phyloP scores from a whole-genome alignment of 2,113 vertebrate species.

The Verasper variegatus region DNA sequence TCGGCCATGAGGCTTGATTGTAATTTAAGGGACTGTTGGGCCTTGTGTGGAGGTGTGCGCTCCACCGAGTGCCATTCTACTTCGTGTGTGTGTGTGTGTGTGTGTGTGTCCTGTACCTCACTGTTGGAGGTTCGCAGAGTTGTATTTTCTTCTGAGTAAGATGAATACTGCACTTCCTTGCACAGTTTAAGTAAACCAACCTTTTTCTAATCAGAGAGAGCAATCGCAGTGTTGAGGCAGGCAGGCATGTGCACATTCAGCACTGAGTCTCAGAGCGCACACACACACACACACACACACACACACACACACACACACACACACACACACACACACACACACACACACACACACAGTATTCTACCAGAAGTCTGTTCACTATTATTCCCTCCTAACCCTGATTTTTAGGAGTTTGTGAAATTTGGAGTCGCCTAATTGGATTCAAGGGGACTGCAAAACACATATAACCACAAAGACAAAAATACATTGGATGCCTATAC shows the following conservation, averaged over 20 bases:
- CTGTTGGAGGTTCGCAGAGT: not conserved
- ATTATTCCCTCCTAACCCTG: too few species aligned
- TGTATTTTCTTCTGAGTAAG: constrained; percentile 13
- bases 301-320: not conserved
- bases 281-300: not conserved
- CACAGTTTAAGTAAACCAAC: constrained; percentile 56
- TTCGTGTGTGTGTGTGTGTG: not conserved
- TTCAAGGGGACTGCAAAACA: too few species aligned
- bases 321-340: constrained; percentile 7
- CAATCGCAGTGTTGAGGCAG: constrained; percentile 12
- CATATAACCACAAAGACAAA: too few species aligned
- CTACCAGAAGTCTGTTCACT: not conserved
- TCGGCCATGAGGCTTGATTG: too few species aligned
- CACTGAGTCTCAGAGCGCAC: not conserved
- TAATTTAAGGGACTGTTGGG: too few species aligned
- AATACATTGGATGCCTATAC: too few species aligned
- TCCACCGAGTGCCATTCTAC: too few species aligned
- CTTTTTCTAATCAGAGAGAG: constrained; percentile 48
- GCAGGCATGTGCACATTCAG: constrained; percentile 45
- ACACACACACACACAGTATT: not conserved
- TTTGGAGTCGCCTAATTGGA: too few species aligned
- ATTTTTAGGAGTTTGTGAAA: too few species aligned
- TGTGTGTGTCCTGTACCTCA: constrained; percentile 2
- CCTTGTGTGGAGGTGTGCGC: too few species aligned
- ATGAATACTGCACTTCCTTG: constrained; percentile 39